Evolutionary conservation across 2,888 invertebrate genomes (phyloP).

Genomic region (Polietes domitor): DNA sequence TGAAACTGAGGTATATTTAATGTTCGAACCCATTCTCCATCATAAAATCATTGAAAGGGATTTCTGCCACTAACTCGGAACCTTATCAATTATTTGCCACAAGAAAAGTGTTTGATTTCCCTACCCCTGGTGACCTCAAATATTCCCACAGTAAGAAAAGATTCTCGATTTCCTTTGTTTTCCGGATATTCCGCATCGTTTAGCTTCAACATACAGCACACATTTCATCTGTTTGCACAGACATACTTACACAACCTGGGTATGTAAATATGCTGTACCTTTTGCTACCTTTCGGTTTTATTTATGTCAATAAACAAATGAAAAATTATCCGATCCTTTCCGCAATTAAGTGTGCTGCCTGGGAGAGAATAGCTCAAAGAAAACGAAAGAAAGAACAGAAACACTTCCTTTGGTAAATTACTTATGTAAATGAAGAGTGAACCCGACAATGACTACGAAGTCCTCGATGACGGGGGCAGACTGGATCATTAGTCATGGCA

Average conservation of each 20-base stretch:
- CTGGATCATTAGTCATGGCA: conserved; percentile 24
- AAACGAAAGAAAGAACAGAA: not conserved
- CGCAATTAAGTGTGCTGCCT: not conserved
- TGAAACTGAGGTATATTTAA: too few relatives aligned
- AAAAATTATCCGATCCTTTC: conserved; percentile 1
- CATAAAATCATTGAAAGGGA: too few relatives aligned
- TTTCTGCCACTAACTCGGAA: too few relatives aligned
- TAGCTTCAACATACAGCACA: not conserved
- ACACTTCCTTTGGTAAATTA: conserved; percentile 21
- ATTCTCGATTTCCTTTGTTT: not conserved
- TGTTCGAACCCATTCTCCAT: too few relatives aligned
- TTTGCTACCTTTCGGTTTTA: not conserved
- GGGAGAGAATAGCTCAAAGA: too few relatives aligned
- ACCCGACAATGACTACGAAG: not conserved
- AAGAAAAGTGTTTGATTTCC: too few relatives aligned
- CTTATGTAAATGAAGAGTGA: conserved; percentile 19
- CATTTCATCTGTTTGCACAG: too few relatives aligned
- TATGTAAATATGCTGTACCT: not conserved
- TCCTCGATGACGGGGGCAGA: not conserved
- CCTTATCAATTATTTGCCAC: too few relatives aligned
- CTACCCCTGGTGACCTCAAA: too few relatives aligned
- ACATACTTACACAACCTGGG: not conserved
- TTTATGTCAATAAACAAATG: conserved; percentile 1
- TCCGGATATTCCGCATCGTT: not conserved
- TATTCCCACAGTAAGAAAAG: too few relatives aligned